Evolutionary conservation across 2,888 invertebrate genomes (phyloP), one percentile per base, ranked within the genome.

Genomic region (Lissocephala sabroskyi): DNA sequence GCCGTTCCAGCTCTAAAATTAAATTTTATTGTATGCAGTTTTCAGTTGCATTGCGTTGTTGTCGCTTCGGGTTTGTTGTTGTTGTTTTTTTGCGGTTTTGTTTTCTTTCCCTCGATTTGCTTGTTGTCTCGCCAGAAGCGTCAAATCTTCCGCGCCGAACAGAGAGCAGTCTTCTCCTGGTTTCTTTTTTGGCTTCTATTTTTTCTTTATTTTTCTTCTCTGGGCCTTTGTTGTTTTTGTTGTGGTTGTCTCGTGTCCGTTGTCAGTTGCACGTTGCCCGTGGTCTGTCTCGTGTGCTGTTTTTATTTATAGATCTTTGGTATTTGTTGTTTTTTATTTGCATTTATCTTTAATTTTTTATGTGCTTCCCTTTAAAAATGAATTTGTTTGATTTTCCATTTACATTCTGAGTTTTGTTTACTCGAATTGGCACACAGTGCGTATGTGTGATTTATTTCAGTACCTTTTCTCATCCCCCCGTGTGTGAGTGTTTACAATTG

Each of bases 361-460:
- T 23, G 26, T 41, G 14, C 41, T 14, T 26, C n/a, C 32, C 19
- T 39, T 39, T 26, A n/a, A 28, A 41, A 53, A 49, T 52, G 58
- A 56, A 49, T 73, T 58, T 76, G 74, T 71, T 71, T 71, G 77
- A 65, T 61, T 70, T 76, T 70, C 66, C 74, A 71, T 76, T 71
- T 63, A 55, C 70, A 70, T 53, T 58, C 53, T 58, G 52, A 59
- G 77, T 71, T n/a, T 71, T 71, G 77, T 65, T 65, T 77, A 71
- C 61, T 61, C 59, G 77, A 65, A 76, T 76, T 71, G 77, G 71
- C 77, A 71, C 63, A 68, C 68, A 56, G 45, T 55, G 65, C 76
- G 76, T 76, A 68, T 76, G 76, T 55, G 76, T 62, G 59, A 64
- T 64, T 18, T 19, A 18, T 19, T 18, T 19, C 18, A 18, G 10